Evolutionary conservation across 2,113 vertebrate genomes (phyloP), one percentile per base, ranked within the genome.

Genomic region (Tor tambroides): DNA sequence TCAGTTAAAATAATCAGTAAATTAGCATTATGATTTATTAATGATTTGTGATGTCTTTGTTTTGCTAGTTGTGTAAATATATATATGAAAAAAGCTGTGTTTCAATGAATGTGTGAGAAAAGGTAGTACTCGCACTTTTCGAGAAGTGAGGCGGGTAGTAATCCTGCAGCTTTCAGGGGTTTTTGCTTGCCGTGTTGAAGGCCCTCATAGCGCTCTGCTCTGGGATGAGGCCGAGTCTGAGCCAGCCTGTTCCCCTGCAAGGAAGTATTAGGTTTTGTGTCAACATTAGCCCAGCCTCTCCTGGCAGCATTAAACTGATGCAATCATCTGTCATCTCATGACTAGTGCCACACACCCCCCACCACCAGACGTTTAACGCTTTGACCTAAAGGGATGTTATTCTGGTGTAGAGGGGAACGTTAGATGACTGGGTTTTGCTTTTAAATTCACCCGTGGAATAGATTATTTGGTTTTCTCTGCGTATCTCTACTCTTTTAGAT

Each of bases 241-340:
- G 90, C 91, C 83, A 87, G 85, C 15, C 46, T 71, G 90, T 92
- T 94, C 92, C 93, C 92, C 90, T 88, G 92, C 89, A 92, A 93
- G 95, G 95, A 95, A 95, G 94, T 95, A 94, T 94, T 95, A 92
- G 91, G 93, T 95, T 95, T 89, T 94, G 91, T 93, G 92, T 95
- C 94, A 95, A 94, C 93, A 95, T 90, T 89, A 91, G 91, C 65
- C 89, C 80, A 87, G 93, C 89, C 92, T 93, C 91, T 93, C 92
- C 91, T 88, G 90, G 94, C 92, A 93, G 92, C 91, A 79, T 84
- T 92, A 88, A 86, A 80, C 91, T 93, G 93, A 94, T 93, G 93
- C 94, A 93, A 76, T 94, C 93, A 92, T 94, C 91, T 93, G 92
- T 93, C 92, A 91, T 93, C 90, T 92, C 90, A 86, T 88, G 90